Percentiles rank a stretch among this genome's conserved stretches.
Conservation (phyloP, 1,140 invertebrate genomes). For the Drosophila ambigua region DNA sequence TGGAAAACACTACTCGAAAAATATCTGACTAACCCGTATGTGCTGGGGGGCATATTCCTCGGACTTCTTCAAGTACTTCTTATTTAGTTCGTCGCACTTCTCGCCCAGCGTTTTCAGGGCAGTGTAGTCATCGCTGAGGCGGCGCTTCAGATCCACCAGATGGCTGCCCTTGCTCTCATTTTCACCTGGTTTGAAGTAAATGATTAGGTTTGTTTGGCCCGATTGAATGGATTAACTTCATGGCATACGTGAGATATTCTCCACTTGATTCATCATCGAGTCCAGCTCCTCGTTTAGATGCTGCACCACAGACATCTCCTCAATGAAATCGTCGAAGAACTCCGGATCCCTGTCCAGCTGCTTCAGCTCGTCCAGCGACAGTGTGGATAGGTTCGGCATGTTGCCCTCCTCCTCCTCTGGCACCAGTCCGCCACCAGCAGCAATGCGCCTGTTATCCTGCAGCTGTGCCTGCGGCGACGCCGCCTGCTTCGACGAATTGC, state of each 20-base stretch:
- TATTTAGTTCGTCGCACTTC: constrained; percentile 88
- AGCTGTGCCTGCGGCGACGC: constrained; percentile 6
- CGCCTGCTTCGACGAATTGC: constrained; percentile 42
- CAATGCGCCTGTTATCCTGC: constrained; percentile 30
- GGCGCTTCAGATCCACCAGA: constrained; percentile 86
- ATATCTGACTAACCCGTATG: constrained; percentile 86
- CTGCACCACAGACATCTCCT: constrained; percentile 87
- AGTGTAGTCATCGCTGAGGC: constrained; percentile 87
- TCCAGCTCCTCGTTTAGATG: constrained; percentile 89
- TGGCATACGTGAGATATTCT: constrained; percentile 87
- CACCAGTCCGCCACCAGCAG: constrained; percentile 26
- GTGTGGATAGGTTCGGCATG: constrained; percentile 88
- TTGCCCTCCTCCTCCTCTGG: constrained; percentile 35
- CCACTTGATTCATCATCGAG: constrained; percentile 89
- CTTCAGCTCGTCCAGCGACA: constrained; percentile 88
- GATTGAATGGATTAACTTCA: neutral
- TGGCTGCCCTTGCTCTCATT: constrained; percentile 88
- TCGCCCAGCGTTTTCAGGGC: constrained; percentile 88
- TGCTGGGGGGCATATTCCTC: constrained; percentile 89
- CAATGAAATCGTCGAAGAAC: constrained; percentile 88
- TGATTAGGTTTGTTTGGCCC: neutral
- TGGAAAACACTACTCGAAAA: neutral
- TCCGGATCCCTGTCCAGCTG: constrained; percentile 88
- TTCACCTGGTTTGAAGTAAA: constrained; percentile 84
- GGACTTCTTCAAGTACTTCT: constrained; percentile 88